phyloP scores from a whole-genome alignment of 2,113 vertebrate species.

The Solea solea region DNA sequence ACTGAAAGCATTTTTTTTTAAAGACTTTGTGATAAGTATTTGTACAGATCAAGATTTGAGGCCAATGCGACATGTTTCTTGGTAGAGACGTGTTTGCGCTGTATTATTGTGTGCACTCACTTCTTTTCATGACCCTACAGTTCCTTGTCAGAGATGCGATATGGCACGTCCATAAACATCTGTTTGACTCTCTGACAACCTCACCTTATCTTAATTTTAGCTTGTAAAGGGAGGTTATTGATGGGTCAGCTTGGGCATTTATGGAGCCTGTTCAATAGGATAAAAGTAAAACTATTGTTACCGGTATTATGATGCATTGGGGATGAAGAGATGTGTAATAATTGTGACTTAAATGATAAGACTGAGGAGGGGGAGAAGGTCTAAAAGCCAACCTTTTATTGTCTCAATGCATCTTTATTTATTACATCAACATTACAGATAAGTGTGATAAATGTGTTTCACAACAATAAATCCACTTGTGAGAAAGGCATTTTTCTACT shows the following conservation, averaged over 20 bases:
- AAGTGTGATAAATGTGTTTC: background rate
- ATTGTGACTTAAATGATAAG: background rate
- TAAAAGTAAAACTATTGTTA: constrained; percentile 20
- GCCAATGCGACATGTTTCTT: background rate
- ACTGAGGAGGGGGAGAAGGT: background rate
- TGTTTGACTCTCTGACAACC: constrained; percentile 63
- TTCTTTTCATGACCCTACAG: constrained; percentile 57
- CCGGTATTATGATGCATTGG: background rate
- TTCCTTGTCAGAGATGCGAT: constrained; percentile 67
- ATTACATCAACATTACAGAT: background rate
- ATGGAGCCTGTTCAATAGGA: constrained; percentile 1
- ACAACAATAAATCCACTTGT: background rate
- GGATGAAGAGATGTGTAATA: background rate
- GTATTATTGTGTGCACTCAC: constrained; percentile 5
- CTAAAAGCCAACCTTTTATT: background rate
- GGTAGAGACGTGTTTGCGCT: background rate
- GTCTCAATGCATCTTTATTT: background rate
- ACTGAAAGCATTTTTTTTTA: background rate
- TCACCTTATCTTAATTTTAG: constrained; percentile 71
- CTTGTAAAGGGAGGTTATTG: constrained; percentile 54
- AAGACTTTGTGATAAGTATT: background rate
- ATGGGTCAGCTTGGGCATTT: constrained; percentile 38
- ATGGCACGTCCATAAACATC: constrained; percentile 40
- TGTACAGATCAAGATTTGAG: constrained; percentile 18
- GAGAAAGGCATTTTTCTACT: background rate